These are phyloP conservation scores for Dryobotodes eremita DNA, from an alignment of 2,888 invertebrate species.

Conservation along the genomic window DNA sequence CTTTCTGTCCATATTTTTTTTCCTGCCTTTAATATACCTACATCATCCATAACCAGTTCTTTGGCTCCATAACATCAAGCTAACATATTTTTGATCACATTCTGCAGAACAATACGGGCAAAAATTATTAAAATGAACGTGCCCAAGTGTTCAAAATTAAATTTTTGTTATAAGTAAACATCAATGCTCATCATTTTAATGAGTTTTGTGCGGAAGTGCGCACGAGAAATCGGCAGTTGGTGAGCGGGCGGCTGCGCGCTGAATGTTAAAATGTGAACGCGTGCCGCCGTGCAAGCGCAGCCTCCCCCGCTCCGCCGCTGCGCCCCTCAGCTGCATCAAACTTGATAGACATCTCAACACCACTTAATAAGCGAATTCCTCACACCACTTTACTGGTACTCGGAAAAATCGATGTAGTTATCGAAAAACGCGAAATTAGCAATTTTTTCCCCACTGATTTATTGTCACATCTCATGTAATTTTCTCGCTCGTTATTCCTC, in stretches of 20 bases:
- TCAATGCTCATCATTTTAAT: conserved; percentile 59
- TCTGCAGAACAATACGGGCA: conserved; percentile 1
- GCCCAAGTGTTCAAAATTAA: conserved; percentile 32
- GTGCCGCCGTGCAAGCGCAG: conserved; percentile 39
- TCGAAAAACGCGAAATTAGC: conserved; percentile 63
- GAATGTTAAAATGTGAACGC: conserved; percentile 69
- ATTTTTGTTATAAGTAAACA: conserved; percentile 34
- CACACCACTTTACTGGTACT: conserved; percentile 72
- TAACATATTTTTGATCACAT: conserved; percentile 9
- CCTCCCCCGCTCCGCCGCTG: conserved; percentile 42
- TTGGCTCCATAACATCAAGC: neutral
- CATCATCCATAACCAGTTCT: neutral
- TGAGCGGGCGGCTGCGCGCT: conserved; percentile 56
- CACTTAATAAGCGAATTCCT: conserved; percentile 78
- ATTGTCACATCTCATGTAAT: conserved; percentile 67
- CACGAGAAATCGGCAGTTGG: conserved; percentile 62
- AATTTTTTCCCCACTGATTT: conserved; percentile 69
- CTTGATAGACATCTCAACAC: conserved; percentile 76
- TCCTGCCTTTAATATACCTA: neutral
- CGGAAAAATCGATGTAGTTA: conserved; percentile 65
- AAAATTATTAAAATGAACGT: conserved; percentile 29
- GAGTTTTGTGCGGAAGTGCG: conserved; percentile 64
- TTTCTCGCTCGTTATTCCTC: conserved; percentile 67
- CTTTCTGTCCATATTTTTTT: neutral
- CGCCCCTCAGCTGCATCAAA: conserved; percentile 61